A percentile compares a stretch with the other conserved stretches of the same genome.
Conservation (phyloP, 2,797 vertebrate genomes). For the Falco concolor region DNA sequence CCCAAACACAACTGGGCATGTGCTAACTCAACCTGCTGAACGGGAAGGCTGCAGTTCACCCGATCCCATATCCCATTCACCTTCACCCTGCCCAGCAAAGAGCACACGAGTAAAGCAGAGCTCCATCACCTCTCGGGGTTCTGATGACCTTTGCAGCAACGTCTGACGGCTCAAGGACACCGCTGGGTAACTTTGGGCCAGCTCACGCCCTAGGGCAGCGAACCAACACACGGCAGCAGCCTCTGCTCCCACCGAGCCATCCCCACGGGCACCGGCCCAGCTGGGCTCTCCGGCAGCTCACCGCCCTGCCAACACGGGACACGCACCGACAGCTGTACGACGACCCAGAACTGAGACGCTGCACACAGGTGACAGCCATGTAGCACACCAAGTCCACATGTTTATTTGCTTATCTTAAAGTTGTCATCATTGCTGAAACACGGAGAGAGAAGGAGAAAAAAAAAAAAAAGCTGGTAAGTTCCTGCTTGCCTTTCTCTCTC, state of each 20-base stretch:
- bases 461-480: not conserved
- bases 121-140: not conserved
- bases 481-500: not conserved
- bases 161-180: accelerated
- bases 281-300: not conserved
- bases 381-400: not conserved
- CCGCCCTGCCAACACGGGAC: accelerated
- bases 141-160: accelerated
- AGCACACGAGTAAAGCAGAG: accelerated
- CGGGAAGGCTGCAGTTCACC: no score
- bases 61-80: accelerated
- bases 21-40: accelerated
- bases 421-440: no score
- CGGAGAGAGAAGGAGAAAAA: no score
- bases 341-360: accelerated
- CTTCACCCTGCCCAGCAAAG: accelerated
- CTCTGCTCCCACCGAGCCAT: accelerated
- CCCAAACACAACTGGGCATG: accelerated
- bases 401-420: not conserved
- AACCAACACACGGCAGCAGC: not conserved
- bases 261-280: not conserved
- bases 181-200: accelerated
- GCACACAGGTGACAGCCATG: accelerated
- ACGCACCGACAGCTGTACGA: accelerated
- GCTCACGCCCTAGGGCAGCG: accelerated